A percentile compares a stretch with the other conserved stretches of the same genome.
Evolutionary conservation across 2,888 invertebrate genomes (phyloP).

Genomic region (Acronicta leporina): DNA sequence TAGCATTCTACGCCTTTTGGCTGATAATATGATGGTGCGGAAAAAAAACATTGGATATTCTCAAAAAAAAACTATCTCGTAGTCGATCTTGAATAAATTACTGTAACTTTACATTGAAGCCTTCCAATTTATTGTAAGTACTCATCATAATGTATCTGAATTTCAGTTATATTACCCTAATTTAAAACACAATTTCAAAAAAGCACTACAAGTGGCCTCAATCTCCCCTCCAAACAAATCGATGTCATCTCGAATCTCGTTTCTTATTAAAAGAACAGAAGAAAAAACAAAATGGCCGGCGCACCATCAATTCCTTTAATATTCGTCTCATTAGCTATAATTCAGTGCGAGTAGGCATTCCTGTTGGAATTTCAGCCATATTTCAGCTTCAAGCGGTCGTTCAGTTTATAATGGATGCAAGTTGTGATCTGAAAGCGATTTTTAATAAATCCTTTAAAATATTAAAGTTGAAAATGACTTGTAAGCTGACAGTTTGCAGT

Average conservation of each 20-base stretch:
- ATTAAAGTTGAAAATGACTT: too few relatives aligned
- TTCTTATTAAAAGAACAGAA: slow-evolving; percentile 42
- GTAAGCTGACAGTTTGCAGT: too few relatives aligned
- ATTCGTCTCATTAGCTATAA: slow-evolving; percentile 83
- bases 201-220: slow-evolving; percentile 22
- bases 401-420: slow-evolving; percentile 67
- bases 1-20: too few relatives aligned
- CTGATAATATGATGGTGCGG: too few relatives aligned
- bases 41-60: too few relatives aligned
- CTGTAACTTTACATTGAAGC: too few relatives aligned
- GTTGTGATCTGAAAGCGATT: slow-evolving; percentile 46
- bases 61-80: too few relatives aligned
- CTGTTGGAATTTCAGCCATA: slow-evolving; percentile 80
- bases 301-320: slow-evolving; percentile 73
- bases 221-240: slow-evolving; percentile 33
- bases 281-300: slow-evolving; percentile 56
- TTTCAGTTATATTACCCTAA: slow-evolving; percentile 8
- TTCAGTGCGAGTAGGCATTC: slow-evolving; percentile 78
- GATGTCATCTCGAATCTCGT: slow-evolving; percentile 26
- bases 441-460: too few relatives aligned
- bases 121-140: too few relatives aligned
- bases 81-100: too few relatives aligned
- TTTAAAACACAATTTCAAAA: slow-evolving; percentile 32
- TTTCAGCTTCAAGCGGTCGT: slow-evolving; percentile 79
- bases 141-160: background rate